Evolutionary conservation across 1,140 invertebrate species (phyloP).

Genomic region (Danaus melanippus): DNA sequence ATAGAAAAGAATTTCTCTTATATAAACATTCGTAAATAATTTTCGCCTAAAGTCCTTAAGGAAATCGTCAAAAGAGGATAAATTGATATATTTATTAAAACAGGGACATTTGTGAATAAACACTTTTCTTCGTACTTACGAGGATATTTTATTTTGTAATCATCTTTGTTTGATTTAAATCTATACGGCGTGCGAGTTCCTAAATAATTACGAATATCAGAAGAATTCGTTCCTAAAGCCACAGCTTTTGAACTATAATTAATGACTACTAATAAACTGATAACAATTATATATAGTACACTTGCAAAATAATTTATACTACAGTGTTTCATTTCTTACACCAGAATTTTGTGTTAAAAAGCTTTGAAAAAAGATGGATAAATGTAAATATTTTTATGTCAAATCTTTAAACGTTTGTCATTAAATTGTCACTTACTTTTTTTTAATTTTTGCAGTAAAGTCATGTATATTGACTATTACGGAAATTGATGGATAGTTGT

Average conservation of each 20-base stretch:
- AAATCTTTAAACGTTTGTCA: too few species aligned
- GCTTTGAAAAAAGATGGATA: too few species aligned
- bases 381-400: too few species aligned
- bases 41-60: slow-evolving; percentile 1
- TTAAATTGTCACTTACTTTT: too few species aligned
- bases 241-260: slow-evolving; percentile 10
- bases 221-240: slow-evolving; percentile 18
- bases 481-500: too few species aligned
- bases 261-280: neutral
- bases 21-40: neutral
- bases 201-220: slow-evolving; percentile 43
- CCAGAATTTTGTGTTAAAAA: too few species aligned
- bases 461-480: too few species aligned
- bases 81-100: too few species aligned
- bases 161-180: slow-evolving; percentile 49
- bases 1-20: slow-evolving; percentile 3
- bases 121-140: slow-evolving; percentile 29
- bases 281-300: too few species aligned
- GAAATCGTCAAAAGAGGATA: neutral
- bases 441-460: too few species aligned
- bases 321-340: too few species aligned
- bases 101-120: neutral
- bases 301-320: too few species aligned
- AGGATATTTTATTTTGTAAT: slow-evolving; percentile 43
- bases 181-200: slow-evolving; percentile 56